phyloP scores from a whole-genome alignment of 1,140 invertebrate species.

The Drosophila gunungcola region DNA sequence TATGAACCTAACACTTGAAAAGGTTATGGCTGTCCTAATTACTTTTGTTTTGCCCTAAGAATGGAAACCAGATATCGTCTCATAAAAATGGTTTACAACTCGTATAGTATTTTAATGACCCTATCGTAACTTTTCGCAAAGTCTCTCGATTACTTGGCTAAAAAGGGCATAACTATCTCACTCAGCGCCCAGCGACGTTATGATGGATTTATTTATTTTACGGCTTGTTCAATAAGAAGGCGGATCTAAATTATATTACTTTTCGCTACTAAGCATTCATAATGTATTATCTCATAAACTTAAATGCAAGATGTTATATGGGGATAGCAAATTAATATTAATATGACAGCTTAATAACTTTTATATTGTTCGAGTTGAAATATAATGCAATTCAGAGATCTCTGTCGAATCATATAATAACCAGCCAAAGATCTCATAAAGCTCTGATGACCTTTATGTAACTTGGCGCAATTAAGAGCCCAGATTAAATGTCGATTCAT shows the following conservation, averaged over 20 bases:
- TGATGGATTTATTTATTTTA: background rate
- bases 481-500: constrained; percentile 24
- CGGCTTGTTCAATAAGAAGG: too few species aligned
- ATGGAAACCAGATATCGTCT: background rate
- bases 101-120: background rate
- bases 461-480: constrained; percentile 22
- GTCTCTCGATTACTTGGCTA: background rate
- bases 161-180: constrained; percentile 8
- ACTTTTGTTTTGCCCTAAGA: constrained; percentile 15
- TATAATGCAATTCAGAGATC: background rate
- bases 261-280: too few species aligned
- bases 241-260: too few species aligned
- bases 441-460: constrained; percentile 36
- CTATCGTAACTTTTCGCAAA: background rate
- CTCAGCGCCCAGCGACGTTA: background rate
- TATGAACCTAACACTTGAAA: constrained; percentile 44
- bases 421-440: constrained; percentile 9
- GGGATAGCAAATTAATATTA: constrained; percentile 1
- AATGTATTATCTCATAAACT: too few species aligned
- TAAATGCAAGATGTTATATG: background rate
- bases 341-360: constrained; percentile 26
- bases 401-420: constrained; percentile 4
- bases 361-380: constrained; percentile 2
- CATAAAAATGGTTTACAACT: background rate
- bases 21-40: constrained; percentile 30